Evolutionary conservation across 2,888 invertebrate genomes (phyloP), one percentile per base, ranked within the genome.

Genomic region (Platerodrilus igneus): DNA sequence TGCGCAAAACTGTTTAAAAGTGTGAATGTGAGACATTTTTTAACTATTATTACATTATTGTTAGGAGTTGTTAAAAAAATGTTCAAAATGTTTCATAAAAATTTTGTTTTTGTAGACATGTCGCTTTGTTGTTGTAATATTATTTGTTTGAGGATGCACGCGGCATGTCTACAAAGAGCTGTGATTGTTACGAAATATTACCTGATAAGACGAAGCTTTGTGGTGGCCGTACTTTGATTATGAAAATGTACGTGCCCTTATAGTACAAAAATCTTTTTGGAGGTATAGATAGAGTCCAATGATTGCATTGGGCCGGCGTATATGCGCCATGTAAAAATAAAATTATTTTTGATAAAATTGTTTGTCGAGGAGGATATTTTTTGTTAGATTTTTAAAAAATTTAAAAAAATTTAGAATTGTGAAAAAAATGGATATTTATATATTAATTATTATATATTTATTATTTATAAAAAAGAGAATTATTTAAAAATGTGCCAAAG

Each of bases 271-370:
- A 63, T 66, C 61, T n/a, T n/a, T n/a, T n/a, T 65, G 64, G 65
- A 67, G 66, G 66, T 66, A 64, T 66, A 67, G 61, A 61, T 59
- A 51, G 53, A 51, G 55, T 52, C 56, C 51, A 17, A 10, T 28
- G 26, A 15, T n/a, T n/a, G n/a, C n/a, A 9, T 45, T 49, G 47
- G 46, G 50, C 51, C 45, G 40, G 37, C 39, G 52, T 51, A 51
- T 42, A 42, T 40, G 35, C 50, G 37, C 37, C 45, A 51, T 66
- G 66, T 67, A 69, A 71, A 71, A 71, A n/a, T n/a, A 71, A 73
- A 74, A 74, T 73, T 77, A 77, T 77, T 77, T 77, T 77, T 78
- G 76, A 77, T 77, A 78, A 75, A 71, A 73, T 76, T 75, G 67
- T 68, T 76, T 76, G 75, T 75, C 69, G 70, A 69, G 69, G 68